phyloP scores from a whole-genome alignment of 2,113 vertebrate genomes.

The Serinus canaria region DNA sequence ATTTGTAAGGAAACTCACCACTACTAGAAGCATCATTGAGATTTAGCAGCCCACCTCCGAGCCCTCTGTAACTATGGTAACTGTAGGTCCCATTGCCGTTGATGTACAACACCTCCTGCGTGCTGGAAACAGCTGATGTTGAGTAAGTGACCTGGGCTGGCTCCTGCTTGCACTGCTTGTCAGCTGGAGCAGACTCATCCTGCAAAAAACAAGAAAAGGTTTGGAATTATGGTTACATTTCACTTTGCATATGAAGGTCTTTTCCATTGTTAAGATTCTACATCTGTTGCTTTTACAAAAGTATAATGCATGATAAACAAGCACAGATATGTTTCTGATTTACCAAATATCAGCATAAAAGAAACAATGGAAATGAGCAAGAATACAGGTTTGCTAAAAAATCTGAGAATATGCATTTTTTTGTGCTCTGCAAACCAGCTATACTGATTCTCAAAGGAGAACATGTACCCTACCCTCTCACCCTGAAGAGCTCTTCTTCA shows the following conservation, averaged over 20 bases:
- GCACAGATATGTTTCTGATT: neutral
- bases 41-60: conserved; percentile 83
- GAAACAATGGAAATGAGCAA: neutral
- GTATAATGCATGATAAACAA: neutral
- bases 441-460: neutral
- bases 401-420: neutral
- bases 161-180: conserved; percentile 81
- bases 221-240: neutral
- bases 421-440: neutral
- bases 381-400: neutral
- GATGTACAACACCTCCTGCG: conserved; percentile 85
- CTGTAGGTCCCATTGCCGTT: conserved; percentile 86
- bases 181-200: conserved; percentile 76
- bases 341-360: neutral
- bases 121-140: conserved; percentile 77
- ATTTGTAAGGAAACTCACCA: conserved; percentile 71
- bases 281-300: neutral
- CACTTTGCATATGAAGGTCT: neutral
- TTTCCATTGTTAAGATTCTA: neutral
- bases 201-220: conserved; percentile 60
- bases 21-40: conserved; percentile 81
- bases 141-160: conserved; percentile 78
- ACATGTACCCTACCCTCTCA: neutral
- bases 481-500: neutral
- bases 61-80: conserved; percentile 85